Evolutionary conservation across 64 coral and sea anemone genomes (phyloP), one percentile per base, ranked within the genome.

Genomic region (Cladopsammia gracilis): DNA sequence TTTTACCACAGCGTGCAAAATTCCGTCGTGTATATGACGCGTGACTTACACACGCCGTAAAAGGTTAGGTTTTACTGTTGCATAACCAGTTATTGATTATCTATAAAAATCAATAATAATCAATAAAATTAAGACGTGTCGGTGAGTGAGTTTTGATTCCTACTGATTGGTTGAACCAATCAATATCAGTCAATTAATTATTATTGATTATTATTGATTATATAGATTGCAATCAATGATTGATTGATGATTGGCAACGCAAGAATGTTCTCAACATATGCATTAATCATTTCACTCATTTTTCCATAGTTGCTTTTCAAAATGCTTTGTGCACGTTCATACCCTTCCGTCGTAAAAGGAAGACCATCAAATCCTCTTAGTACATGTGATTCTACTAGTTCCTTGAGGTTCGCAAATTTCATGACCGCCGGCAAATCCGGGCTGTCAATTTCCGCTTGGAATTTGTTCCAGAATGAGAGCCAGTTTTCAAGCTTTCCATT

Each of bases 321-420:
- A n/a, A 88, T 58, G 53, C 57, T 88, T 53, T 71, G 0, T 50
- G 86, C 70, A 18, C 57, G 22, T 73, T 88, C 70, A 49, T 88
- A 76, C 34, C 86, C 86, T 61, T 76, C 70, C 4, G 70, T 43
- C 2, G 70, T 74, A 61, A 88, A 88, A 10, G 86, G 70, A 25
- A 76, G 60, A 14, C 86, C 70, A 76, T 76, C 86, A 43, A 89
- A 75, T 7, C 15, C 50, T 13, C 34, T 74, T 49, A 26, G 56
- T 6, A 89, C 73, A 61, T 73, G 42, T 13, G 23, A 15, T 57
- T 75, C 73, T n/a, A 74, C 48, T 15, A 75, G 73, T 50, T 89
- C 86, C 34, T 88, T 88, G 19, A 88, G 70, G 60, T 88, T 74
- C 9, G 64, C 86, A 70, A 88, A 88, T 71, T 88, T 88, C n/a